These are phyloP conservation scores for Drosophila parabipectinata DNA, from an alignment of 1,140 invertebrate genomes.

Conservation along the genomic window DNA sequence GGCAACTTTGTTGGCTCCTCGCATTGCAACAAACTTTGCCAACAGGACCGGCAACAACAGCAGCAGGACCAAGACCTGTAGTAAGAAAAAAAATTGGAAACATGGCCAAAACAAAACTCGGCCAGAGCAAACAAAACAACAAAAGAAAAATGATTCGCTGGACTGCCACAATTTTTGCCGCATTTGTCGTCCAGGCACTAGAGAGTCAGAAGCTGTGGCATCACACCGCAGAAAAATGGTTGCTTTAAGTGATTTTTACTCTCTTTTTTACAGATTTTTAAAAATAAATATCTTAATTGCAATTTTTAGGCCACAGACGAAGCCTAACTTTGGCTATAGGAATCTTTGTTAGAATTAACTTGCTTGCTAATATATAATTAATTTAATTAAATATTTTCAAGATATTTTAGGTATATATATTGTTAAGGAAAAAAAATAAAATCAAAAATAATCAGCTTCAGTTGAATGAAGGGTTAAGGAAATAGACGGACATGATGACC, in stretches of 20 bases:
- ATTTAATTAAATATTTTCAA: too few species aligned
- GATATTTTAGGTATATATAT: too few species aligned
- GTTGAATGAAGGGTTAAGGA: too few species aligned
- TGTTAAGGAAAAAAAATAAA: too few species aligned
- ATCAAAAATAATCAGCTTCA: too few species aligned
- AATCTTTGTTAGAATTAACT: too few species aligned
- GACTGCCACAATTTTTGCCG: slow-evolving; percentile 25
- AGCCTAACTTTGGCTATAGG: too few species aligned
- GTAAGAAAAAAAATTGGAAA: neutral
- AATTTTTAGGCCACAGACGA: too few species aligned
- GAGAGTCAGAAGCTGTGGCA: neutral
- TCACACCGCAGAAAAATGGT: neutral
- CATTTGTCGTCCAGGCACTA: slow-evolving; percentile 8
- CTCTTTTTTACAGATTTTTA: too few species aligned
- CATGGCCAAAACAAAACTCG: slow-evolving; percentile 1
- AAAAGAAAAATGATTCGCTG: slow-evolving; percentile 12
- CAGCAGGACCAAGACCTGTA: neutral
- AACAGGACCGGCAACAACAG: slow-evolving; percentile 13
- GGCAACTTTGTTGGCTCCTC: slow-evolving; percentile 47
- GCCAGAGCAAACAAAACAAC: slow-evolving; percentile 10
- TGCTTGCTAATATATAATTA: too few species aligned
- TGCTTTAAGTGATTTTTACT: neutral
- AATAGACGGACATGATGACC: too few species aligned
- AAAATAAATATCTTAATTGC: too few species aligned
- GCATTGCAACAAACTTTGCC: slow-evolving; percentile 53